Evolutionary conservation across 2,113 vertebrate species (phyloP).

Genomic region (Erinaceus europaeus): DNA sequence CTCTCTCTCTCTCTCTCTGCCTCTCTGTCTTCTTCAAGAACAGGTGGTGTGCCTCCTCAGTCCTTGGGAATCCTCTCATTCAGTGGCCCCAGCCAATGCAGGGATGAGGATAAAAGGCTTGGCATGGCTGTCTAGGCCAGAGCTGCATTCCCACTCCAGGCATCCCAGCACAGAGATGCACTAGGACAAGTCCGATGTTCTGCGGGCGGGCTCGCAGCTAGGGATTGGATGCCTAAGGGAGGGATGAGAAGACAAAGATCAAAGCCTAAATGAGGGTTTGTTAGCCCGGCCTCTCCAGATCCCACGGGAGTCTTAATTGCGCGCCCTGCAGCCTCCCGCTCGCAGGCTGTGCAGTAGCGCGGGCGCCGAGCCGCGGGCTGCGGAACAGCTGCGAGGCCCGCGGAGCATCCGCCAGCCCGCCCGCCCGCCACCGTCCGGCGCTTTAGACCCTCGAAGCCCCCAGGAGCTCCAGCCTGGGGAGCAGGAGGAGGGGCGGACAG

Average conservation of each 20-base stretch:
- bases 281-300: constrained; percentile 32
- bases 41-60: background rate
- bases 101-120: background rate
- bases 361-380: constrained; percentile 71
- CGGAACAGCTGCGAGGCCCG: constrained; percentile 87
- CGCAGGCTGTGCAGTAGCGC: constrained; percentile 81
- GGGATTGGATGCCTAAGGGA: background rate
- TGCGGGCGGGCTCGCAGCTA: no score
- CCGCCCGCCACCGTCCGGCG: constrained; percentile 70
- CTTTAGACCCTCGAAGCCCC: constrained; percentile 75
- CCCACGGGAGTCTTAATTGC: constrained; percentile 72
- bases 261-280: constrained; percentile 53
- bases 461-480: constrained; percentile 72
- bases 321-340: constrained; percentile 82
- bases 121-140: background rate
- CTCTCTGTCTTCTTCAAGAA: no score
- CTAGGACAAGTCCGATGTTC: constrained; percentile 5
- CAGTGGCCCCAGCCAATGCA: background rate
- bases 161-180: constrained; percentile 60
- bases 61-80: background rate
- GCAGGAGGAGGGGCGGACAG: background rate
- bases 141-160: constrained; percentile 10
- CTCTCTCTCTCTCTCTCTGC: no score
- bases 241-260: constrained; percentile 50
- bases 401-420: constrained; percentile 34